Conservation (phyloP, 2,113 vertebrate genomes). For the Pseudorhombus dupliciocellatus region DNA sequence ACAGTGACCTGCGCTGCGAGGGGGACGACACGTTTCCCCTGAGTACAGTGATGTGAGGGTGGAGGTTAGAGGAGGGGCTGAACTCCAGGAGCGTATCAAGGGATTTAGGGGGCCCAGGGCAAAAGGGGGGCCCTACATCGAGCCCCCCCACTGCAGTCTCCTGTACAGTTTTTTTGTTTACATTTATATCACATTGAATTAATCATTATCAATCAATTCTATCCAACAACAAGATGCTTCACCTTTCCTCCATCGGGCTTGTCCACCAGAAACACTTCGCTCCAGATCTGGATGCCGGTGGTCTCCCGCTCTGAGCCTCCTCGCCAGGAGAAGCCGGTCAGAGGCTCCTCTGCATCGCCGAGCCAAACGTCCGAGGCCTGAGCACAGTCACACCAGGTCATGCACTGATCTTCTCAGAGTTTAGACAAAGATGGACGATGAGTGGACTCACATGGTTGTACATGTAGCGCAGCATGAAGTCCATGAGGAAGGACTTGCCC, state of each 20-base stretch:
- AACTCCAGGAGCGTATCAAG: neutral
- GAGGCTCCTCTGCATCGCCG: conserved; percentile 90
- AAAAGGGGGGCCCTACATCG: too few relatives aligned
- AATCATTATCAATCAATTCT: too few relatives aligned
- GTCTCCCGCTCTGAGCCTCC: conserved; percentile 97
- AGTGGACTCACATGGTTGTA: conserved; percentile 88
- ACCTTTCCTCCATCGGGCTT: conserved; percentile 95
- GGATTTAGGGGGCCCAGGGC: neutral
- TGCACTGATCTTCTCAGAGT: too few relatives aligned
- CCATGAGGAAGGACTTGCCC: conserved; percentile 99
- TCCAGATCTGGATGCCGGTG: conserved; percentile 98
- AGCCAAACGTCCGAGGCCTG: conserved; percentile 91
- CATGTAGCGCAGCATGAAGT: conserved; percentile 99
- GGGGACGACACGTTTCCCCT: neutral
- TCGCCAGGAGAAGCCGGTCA: conserved; percentile 98
- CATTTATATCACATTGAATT: neutral
- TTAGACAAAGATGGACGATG: too few relatives aligned
- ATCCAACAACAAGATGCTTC: neutral
- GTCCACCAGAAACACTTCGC: conserved; percentile 94
- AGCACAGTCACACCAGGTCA: neutral
- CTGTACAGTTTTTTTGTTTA: neutral
- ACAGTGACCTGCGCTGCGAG: neutral
- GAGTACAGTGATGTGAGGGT: neutral
- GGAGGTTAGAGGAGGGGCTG: neutral
- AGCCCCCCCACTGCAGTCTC: too few relatives aligned